Evolutionary conservation across 2,797 vertebrate genomes (phyloP).

Genomic region (Labeo calbasu): DNA sequence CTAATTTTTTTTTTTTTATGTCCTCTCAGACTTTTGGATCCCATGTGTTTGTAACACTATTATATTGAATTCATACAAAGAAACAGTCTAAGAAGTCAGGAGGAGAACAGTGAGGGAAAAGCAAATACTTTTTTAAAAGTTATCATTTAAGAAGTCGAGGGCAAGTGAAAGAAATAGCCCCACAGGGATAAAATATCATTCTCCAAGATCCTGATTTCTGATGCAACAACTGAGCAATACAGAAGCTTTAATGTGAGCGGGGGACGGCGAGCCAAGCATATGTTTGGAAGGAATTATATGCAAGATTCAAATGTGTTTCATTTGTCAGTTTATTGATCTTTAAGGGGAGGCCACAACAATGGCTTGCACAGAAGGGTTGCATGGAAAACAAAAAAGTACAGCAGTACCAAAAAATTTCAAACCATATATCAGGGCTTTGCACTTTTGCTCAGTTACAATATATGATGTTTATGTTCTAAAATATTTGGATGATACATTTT

Average conservation of each 20-base stretch:
- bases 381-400: not conserved
- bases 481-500: not conserved
- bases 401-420: not conserved
- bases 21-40: not conserved
- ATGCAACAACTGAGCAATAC: constrained; percentile 73
- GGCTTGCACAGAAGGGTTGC: not conserved
- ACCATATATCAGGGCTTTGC: not conserved
- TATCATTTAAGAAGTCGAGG: constrained; percentile 32
- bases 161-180: constrained; percentile 27
- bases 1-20: not conserved
- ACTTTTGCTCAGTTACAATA: not conserved
- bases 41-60: not conserved
- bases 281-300: constrained; percentile 59
- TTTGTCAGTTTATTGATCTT: constrained; percentile 32
- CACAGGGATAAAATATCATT: constrained; percentile 29
- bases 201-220: constrained; percentile 56
- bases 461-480: too few relatives aligned
- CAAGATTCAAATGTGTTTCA: constrained; percentile 44
- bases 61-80: not conserved
- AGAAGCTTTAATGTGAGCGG: constrained; percentile 49
- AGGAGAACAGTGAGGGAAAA: not conserved
- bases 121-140: constrained; percentile 15
- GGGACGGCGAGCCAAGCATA: constrained; percentile 42
- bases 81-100: not conserved
- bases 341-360: constrained; percentile 6